Evolutionary conservation across 2,797 vertebrate species (phyloP).

Genomic region (Microctenopoma lineatum): DNA sequence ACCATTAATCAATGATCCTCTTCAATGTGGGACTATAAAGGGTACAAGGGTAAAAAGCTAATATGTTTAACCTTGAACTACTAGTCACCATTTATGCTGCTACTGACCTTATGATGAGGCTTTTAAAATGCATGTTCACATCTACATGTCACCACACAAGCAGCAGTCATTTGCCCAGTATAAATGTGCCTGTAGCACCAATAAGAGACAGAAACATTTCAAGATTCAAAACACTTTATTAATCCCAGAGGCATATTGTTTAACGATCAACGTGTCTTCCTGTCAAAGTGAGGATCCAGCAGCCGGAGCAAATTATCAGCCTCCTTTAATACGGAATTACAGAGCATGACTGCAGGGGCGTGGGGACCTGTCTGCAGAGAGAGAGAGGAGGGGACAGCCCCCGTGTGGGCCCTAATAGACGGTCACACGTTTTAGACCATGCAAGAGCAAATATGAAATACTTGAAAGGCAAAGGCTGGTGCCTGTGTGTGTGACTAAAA

Average conservation of each 20-base stretch:
- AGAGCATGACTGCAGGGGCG: slow-evolving; percentile 51
- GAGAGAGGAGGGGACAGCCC: background rate
- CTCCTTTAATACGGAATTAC: slow-evolving; percentile 64
- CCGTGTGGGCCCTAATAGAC: slow-evolving; percentile 50
- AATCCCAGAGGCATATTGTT: too few relatives aligned
- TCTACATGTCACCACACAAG: slow-evolving; percentile 2
- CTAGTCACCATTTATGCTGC: background rate
- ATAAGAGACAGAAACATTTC: background rate
- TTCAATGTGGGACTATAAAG: too few relatives aligned
- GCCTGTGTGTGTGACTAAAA: slow-evolving; percentile 15
- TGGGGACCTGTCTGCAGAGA: slow-evolving; percentile 5
- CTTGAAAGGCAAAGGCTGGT: background rate
- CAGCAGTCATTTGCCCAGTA: slow-evolving; percentile 13
- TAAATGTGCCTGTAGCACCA: slow-evolving; percentile 7
- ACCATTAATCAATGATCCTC: too few relatives aligned
- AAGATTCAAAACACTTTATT: too few relatives aligned
- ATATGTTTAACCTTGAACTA: background rate
- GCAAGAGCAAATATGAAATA: slow-evolving; percentile 44
- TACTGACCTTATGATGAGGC: too few relatives aligned
- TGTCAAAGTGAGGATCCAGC: slow-evolving; percentile 11
- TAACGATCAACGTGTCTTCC: background rate
- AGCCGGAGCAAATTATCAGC: slow-evolving; percentile 59
- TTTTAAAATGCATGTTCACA: background rate
- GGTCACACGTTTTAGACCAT: slow-evolving; percentile 66
- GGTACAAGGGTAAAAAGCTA: too few relatives aligned